A percentile compares a stretch with the other conserved stretches of the same genome.
These are phyloP conservation scores for Pachycephus smyrnensis DNA, from an alignment of 2,888 invertebrate genomes.

Conservation along the genomic window DNA sequence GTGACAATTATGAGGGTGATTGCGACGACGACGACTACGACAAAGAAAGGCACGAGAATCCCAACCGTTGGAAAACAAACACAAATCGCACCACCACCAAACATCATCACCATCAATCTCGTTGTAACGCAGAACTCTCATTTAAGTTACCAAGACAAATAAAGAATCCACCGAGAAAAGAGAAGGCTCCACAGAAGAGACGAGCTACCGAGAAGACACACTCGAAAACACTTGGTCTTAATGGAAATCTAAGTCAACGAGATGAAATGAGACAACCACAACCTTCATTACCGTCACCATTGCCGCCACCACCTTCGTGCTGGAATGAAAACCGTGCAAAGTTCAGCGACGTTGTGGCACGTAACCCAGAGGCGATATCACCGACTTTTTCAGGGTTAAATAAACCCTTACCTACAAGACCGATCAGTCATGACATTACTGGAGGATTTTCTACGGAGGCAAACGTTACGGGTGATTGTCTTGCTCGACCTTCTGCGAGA, in stretches of 20 bases:
- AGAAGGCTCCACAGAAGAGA: constrained; percentile 58
- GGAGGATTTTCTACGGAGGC: constrained; percentile 14
- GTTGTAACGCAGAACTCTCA: constrained; percentile 44
- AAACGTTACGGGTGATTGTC: constrained; percentile 5
- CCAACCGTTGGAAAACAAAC: constrained; percentile 61
- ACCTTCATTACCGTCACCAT: constrained; percentile 35
- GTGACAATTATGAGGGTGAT: constrained; percentile 68
- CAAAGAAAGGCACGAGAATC: constrained; percentile 52
- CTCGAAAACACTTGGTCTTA: constrained; percentile 28
- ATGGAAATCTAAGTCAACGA: constrained; percentile 13
- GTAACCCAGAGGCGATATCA: constrained; percentile 65
- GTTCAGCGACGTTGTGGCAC: constrained; percentile 73
- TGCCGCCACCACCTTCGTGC: constrained; percentile 62
- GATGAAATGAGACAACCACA: constrained; percentile 33
- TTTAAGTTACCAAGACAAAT: constrained; percentile 50
- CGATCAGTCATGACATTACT: constrained; percentile 18
- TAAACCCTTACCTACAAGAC: constrained; percentile 41
- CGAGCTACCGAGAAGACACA: constrained; percentile 52
- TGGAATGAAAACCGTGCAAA: constrained; percentile 72
- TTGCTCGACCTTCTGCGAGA: not conserved
- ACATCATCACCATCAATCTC: constrained; percentile 44
- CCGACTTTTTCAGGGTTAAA: constrained; percentile 43
- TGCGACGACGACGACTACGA: constrained; percentile 67
- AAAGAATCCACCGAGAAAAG: constrained; percentile 55
- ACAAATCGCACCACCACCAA: constrained; percentile 54